Percentiles rank a stretch among this genome's conserved stretches.
These are phyloP conservation scores for Poeciliopsis turneri DNA, from an alignment of 2,797 vertebrate species.

Conservation along the genomic window DNA sequence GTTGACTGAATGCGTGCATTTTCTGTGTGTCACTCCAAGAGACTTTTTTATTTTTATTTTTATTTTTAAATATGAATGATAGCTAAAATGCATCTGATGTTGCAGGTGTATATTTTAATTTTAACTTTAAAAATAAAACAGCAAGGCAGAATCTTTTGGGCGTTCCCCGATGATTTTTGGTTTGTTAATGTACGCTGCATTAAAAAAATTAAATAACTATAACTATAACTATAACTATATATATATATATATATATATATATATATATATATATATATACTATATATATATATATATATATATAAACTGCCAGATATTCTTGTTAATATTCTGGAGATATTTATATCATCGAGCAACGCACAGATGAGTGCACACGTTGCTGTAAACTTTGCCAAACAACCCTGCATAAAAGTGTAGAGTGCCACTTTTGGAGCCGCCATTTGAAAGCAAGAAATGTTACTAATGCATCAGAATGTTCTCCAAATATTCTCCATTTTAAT, in stretches of 20 bases:
- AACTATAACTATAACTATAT: too few relatives aligned
- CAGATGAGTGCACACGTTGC: slow-evolving; percentile 34
- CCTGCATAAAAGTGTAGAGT: slow-evolving; percentile 56
- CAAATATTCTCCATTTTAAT: neutral
- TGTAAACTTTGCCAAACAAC: slow-evolving; percentile 25
- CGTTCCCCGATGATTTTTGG: neutral
- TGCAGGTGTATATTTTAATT: neutral
- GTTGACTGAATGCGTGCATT: neutral
- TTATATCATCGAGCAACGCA: neutral
- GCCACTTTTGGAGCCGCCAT: slow-evolving; percentile 15
- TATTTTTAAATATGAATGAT: neutral
- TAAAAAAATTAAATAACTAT: too few relatives aligned
- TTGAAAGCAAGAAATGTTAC: slow-evolving; percentile 26
- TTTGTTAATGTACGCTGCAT: neutral
- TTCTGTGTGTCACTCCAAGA: neutral
- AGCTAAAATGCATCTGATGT: neutral
- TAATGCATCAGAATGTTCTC: neutral
- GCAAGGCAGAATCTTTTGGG: neutral
- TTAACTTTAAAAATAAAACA: neutral
- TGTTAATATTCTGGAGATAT: slow-evolving; percentile 11
- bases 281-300: too few relatives aligned
- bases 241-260: too few relatives aligned
- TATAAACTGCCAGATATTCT: neutral
- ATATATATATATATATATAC: too few relatives aligned
- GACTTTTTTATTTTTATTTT: too few relatives aligned